phyloP scores from a whole-genome alignment of 2,888 invertebrate species.

The Leptothorax acervorum region DNA sequence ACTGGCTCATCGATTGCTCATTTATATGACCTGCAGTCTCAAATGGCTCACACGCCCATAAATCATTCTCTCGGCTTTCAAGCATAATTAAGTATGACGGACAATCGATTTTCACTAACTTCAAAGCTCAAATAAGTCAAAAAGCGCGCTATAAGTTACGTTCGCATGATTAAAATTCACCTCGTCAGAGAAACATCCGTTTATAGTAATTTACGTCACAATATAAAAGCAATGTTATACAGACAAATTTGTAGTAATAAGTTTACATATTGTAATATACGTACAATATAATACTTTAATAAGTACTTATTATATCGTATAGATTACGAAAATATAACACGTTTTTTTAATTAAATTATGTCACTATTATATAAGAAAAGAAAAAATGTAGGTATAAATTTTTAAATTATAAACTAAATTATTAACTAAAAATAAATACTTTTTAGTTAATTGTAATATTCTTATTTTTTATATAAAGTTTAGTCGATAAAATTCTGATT shows the following conservation, averaged over 20 bases:
- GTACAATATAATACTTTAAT: too few species aligned
- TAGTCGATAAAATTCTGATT: neutral
- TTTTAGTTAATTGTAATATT: neutral
- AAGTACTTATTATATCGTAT: too few species aligned
- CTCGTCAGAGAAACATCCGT: neutral
- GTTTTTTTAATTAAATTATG: neutral
- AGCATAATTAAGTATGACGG: constrained; percentile 51
- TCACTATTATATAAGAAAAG: neutral
- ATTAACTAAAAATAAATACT: neutral
- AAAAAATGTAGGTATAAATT: neutral
- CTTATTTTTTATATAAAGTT: neutral
- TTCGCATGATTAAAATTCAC: constrained; percentile 27
- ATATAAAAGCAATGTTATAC: neutral
- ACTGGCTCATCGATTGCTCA: constrained; percentile 49
- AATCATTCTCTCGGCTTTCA: constrained; percentile 52
- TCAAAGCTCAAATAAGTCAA: constrained; percentile 42
- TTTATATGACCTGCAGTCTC: constrained; percentile 47
- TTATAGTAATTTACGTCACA: neutral
- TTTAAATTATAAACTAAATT: neutral
- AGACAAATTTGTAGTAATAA: neutral
- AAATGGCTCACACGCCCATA: constrained; percentile 46
- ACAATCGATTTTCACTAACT: constrained; percentile 52
- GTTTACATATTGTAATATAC: neutral
- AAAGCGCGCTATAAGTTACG: constrained; percentile 30
- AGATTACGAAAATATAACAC: neutral